Evolutionary conservation across 2,888 invertebrate species (phyloP), one percentile per base, ranked within the genome.

Genomic region (Thysanoteuthis rhombus): DNA sequence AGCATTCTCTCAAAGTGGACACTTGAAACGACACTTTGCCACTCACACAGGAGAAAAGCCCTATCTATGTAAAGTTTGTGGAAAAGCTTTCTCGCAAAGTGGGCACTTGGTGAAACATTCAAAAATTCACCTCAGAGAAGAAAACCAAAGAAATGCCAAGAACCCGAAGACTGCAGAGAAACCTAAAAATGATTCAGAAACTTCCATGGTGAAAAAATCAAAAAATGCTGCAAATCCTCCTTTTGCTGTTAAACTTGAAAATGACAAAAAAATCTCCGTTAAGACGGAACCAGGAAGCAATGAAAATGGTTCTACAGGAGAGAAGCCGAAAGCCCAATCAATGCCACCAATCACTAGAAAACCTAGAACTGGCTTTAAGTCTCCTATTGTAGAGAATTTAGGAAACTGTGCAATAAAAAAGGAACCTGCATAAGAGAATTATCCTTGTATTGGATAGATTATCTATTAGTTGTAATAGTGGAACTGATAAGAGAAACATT

Each of bases 91-190:
- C 90, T 91, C 94, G 3, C 94, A 94, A 89, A 94, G 94, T 45
- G 90, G 94, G 22, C 94, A 94, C 39, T 94, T 95, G 39, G 94
- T 94, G 47, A 93, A 94, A 19, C 95, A 95, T 89, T 52, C 94
- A 16, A 90, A 93, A 16, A 94, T 94, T 52, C 95, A 95, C 90
- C 94, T 94, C 1, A 94, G 94, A 12, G 95, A 95, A n/a, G n/a
- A 75, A 75, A 75, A n/a, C n/a, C n/a, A 75, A 75, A n/a, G 75
- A 36, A 75, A 75, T 75, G n/a, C n/a, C 12, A 75, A n/a, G n/a
- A 75, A 75, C n/a, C n/a, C 16, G n/a, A 75, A 75, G n/a, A 16
- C 75, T 75, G n/a, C 36, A 75, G n/a, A 75, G n/a, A 75, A 52
- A 52, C 28, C 52, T 52, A 52, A 52, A 52, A 52, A 52, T 0